Conservation (phyloP, 2,113 vertebrate genomes). For the Rhinopomastus cyanomelas region DNA sequence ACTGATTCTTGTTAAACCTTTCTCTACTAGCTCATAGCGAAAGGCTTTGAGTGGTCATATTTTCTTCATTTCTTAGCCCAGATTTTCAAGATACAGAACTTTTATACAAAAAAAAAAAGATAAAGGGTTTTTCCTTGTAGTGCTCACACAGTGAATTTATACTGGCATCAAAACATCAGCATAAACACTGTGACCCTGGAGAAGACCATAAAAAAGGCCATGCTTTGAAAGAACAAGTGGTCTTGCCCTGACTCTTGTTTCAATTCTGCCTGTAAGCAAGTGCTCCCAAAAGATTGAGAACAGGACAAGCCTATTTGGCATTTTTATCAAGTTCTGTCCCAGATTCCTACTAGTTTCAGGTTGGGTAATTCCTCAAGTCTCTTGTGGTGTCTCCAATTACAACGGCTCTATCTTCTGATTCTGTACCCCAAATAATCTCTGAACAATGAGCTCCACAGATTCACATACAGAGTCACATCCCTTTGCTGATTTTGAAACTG, state of each 20-base stretch:
- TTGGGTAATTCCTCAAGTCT: not conserved
- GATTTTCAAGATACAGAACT: not conserved
- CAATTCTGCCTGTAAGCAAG: not conserved
- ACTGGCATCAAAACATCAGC: not conserved
- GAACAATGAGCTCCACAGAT: not conserved
- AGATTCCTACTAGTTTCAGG: not conserved
- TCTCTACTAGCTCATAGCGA: not conserved
- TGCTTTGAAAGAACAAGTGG: not conserved
- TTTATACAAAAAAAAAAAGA: not conserved
- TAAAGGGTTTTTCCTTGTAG: not conserved
- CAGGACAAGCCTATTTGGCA: not conserved
- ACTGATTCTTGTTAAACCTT: constrained; percentile 15
- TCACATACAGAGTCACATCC: not conserved
- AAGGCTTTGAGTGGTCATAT: not conserved
- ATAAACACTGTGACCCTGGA: not conserved
- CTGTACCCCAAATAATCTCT: not conserved
- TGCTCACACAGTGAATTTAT: not conserved
- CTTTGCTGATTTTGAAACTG: not conserved
- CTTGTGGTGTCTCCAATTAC: not conserved
- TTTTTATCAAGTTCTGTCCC: not conserved
- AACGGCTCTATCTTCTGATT: not conserved
- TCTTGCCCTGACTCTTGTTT: not conserved
- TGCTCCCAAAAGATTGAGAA: not conserved
- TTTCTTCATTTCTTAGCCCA: not conserved
- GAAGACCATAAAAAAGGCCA: not conserved